A percentile compares a stretch with the other conserved stretches of the same genome.
phyloP scores from a whole-genome alignment of 1,140 invertebrate species.

The Solenopsis fugax region DNA sequence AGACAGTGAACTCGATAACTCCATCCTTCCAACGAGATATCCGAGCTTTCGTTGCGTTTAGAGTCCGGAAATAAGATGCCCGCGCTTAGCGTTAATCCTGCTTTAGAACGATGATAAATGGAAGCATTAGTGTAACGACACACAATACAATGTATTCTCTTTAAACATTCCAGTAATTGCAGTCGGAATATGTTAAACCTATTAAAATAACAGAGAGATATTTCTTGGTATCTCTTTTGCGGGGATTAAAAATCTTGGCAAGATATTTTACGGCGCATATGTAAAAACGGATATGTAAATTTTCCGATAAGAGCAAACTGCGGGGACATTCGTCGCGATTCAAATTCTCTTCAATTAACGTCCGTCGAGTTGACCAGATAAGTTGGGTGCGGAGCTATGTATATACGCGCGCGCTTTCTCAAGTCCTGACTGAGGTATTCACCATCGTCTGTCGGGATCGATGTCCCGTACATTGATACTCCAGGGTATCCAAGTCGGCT shows the following conservation, averaged over 20 bases:
- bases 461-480: conserved; percentile 43
- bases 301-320: neutral
- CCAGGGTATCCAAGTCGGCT: conserved; percentile 10
- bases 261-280: neutral
- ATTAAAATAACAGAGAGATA: neutral
- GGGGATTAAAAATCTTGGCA: neutral
- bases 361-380: neutral
- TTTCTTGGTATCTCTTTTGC: neutral
- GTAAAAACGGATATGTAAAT: neutral
- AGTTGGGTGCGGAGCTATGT: neutral
- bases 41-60: conserved; percentile 45
- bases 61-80: conserved; percentile 53
- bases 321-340: neutral
- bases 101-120: conserved; percentile 45
- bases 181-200: conserved; percentile 10
- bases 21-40: conserved; percentile 40
- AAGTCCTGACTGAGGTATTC: conserved; percentile 9
- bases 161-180: conserved; percentile 37
- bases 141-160: neutral
- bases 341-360: neutral
- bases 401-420: neutral
- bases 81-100: conserved; percentile 43
- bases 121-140: conserved; percentile 26
- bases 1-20: conserved; percentile 53
- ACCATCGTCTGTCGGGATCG: neutral